Conservation (phyloP, 2,113 vertebrate genomes). For the Grammomys surdaster region DNA sequence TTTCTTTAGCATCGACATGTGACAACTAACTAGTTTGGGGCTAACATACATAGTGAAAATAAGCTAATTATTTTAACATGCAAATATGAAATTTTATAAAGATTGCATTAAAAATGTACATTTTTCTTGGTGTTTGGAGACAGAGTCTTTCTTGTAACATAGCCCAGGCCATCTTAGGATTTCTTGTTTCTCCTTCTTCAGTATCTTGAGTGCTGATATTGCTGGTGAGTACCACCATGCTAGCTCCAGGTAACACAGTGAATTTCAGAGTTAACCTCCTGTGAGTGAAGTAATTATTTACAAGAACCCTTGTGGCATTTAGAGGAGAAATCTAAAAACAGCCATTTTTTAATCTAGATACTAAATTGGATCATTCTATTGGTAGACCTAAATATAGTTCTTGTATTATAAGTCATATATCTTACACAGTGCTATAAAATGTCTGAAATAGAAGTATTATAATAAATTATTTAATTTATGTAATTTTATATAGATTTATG, state of each 20-base stretch:
- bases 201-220: background rate
- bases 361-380: background rate
- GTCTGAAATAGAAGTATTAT: background rate
- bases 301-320: background rate
- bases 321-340: conserved; percentile 32
- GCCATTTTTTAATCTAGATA: background rate
- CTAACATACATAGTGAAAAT: background rate
- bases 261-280: background rate
- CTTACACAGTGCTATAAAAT: background rate
- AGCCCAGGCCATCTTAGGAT: background rate
- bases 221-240: no score
- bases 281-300: background rate
- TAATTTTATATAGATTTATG: background rate
- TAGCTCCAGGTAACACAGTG: conserved; percentile 7
- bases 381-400: background rate
- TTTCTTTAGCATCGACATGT: conserved; percentile 22
- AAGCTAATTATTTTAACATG: conserved; percentile 15
- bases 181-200: background rate
- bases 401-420: background rate
- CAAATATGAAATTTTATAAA: background rate
- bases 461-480: conserved; percentile 3
- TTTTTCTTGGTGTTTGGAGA: background rate
- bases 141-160: background rate
- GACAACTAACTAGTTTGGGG: conserved; percentile 16
- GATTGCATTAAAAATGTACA: background rate